These are phyloP conservation scores for Apamea monoglypha DNA, from an alignment of 2,888 invertebrate species.

Conservation along the genomic window DNA sequence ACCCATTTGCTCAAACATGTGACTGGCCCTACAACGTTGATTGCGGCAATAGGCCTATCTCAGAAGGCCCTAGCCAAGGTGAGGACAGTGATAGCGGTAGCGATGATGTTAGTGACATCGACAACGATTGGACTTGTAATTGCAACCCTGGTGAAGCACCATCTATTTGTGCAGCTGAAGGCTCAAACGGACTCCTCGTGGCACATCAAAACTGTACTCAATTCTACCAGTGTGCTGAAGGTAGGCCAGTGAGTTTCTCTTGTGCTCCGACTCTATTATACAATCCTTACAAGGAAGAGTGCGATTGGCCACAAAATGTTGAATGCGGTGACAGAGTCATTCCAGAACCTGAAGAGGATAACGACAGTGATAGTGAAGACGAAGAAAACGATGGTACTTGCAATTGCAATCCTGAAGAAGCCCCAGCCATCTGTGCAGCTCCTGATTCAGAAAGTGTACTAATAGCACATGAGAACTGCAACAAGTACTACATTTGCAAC, in stretches of 20 bases:
- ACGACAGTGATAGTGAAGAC: conserved; percentile 38
- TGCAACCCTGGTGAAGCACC: conserved; percentile 70
- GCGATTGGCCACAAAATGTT: conserved; percentile 69
- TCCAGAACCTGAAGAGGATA: conserved; percentile 36
- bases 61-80: conserved; percentile 40
- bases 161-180: conserved; percentile 67
- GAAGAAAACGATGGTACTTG: conserved; percentile 54
- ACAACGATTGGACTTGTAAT: conserved; percentile 58
- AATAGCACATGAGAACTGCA: conserved; percentile 74
- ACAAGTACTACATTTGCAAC: conserved; percentile 71
- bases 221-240: conserved; percentile 68
- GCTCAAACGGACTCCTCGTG: conserved; percentile 64
- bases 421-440: conserved; percentile 67
- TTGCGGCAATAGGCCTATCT: conserved; percentile 67
- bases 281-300: conserved; percentile 65
- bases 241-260: conserved; percentile 60
- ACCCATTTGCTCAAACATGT: conserved; percentile 64
- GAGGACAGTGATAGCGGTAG: conserved; percentile 38
- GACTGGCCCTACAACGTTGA: conserved; percentile 72
- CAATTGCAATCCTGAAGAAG: conserved; percentile 68
- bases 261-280: conserved; percentile 65
- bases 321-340: conserved; percentile 65
- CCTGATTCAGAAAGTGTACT: conserved; percentile 66
- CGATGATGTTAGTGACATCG: conserved; percentile 37
- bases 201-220: conserved; percentile 71